These are phyloP conservation scores for Clivina fossor DNA, from an alignment of 2,888 invertebrate genomes.

Conservation along the genomic window DNA sequence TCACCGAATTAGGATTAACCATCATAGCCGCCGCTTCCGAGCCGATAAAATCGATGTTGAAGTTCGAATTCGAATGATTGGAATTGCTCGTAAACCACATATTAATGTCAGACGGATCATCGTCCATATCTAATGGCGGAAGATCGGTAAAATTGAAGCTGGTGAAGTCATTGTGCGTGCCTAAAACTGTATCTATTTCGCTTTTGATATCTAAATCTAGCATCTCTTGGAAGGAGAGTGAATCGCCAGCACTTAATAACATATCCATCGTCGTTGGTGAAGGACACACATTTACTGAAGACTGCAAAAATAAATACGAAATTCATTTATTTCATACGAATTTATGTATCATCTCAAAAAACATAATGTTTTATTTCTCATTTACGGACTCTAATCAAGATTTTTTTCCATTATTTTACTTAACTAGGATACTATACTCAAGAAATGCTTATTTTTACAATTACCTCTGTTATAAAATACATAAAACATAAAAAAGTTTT, in stretches of 20 bases:
- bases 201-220: slow-evolving; percentile 86
- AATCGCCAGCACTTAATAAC: slow-evolving; percentile 56
- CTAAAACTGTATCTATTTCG: slow-evolving; percentile 79
- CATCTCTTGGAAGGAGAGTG: slow-evolving; percentile 81
- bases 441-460: too few relatives aligned
- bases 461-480: too few relatives aligned
- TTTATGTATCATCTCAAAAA: too few relatives aligned
- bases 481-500: too few relatives aligned
- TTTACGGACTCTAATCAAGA: too few relatives aligned
- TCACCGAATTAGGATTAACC: slow-evolving; percentile 86
- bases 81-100: slow-evolving; percentile 55
- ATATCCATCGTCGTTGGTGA: slow-evolving; percentile 57
- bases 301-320: slow-evolving; percentile 29
- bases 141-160: slow-evolving; percentile 62
- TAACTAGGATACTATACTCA: too few relatives aligned
- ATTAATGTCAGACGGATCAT: slow-evolving; percentile 63
- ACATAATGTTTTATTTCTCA: too few relatives aligned
- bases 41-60: slow-evolving; percentile 68
- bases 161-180: slow-evolving; percentile 67
- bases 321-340: too few relatives aligned
- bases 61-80: slow-evolving; percentile 65
- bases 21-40: slow-evolving; percentile 71
- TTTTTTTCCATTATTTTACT: too few relatives aligned
- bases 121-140: slow-evolving; percentile 69
- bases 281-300: slow-evolving; percentile 41